These are phyloP conservation scores for Brienomyrus longianalis DNA, from an alignment of 2,113 vertebrate species.

Conservation along the genomic window DNA sequence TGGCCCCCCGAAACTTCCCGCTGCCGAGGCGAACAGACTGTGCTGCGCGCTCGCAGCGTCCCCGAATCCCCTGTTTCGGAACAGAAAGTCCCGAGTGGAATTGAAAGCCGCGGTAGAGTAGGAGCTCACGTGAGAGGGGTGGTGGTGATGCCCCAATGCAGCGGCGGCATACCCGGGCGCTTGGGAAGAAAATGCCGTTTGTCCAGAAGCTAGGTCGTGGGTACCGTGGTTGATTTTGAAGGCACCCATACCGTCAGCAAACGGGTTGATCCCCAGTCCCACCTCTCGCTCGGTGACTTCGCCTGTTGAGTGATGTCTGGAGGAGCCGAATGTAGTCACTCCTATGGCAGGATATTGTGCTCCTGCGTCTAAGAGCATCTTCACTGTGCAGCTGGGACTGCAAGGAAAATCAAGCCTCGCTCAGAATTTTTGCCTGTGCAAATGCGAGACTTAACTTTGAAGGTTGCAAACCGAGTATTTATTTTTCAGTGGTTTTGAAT, in stretches of 20 bases:
- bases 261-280: slow-evolving; percentile 96
- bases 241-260: slow-evolving; percentile 97
- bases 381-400: slow-evolving; percentile 68
- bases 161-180: slow-evolving; percentile 91
- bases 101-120: slow-evolving; percentile 97
- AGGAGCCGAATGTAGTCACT: slow-evolving; percentile 97
- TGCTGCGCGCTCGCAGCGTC: slow-evolving; percentile 90
- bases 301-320: slow-evolving; percentile 94
- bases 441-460: slow-evolving; percentile 37
- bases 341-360: slow-evolving; percentile 97
- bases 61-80: slow-evolving; percentile 94
- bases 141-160: slow-evolving; percentile 86
- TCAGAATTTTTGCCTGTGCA: slow-evolving; percentile 21
- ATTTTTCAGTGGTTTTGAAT: slow-evolving; percentile 56
- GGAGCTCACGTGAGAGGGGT: slow-evolving; percentile 91
- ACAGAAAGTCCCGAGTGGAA: slow-evolving; percentile 98
- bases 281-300: slow-evolving; percentile 96
- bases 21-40: slow-evolving; percentile 85
- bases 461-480: slow-evolving; percentile 57
- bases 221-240: slow-evolving; percentile 98
- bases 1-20: slow-evolving; percentile 80
- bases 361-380: slow-evolving; percentile 99
- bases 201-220: slow-evolving; percentile 88
- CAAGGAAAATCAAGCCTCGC: slow-evolving; percentile 50
- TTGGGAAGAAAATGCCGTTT: slow-evolving; percentile 95